A percentile compares a stretch with the other conserved stretches of the same genome.
Conservation (phyloP, 30 jellyfish, hydroid and myxozoan species). For the Chrysaora quinquecirrha region DNA sequence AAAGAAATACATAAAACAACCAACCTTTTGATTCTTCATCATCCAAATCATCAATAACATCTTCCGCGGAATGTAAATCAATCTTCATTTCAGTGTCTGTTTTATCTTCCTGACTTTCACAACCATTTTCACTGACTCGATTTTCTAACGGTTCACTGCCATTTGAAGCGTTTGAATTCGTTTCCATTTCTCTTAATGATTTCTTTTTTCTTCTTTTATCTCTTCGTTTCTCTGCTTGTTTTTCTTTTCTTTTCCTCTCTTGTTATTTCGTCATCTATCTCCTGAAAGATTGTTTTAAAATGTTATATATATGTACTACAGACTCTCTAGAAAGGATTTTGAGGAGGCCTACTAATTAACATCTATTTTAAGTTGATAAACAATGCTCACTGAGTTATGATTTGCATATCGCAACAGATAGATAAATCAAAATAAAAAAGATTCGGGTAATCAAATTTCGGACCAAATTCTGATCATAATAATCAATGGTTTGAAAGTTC, state of each 20-base stretch:
- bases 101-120: conserved; percentile 57
- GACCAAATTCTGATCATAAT: too few species aligned
- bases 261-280: conserved; percentile 90
- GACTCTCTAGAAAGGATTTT: too few species aligned
- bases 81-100: conserved; percentile 67
- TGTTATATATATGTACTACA: too few species aligned
- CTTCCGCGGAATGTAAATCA: conserved; percentile 70
- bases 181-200: conserved; percentile 71
- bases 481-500: too few species aligned
- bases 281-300: too few species aligned
- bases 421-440: too few species aligned
- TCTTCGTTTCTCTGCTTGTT: conserved; percentile 96
- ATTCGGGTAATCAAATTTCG: too few species aligned
- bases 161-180: conserved; percentile 24
- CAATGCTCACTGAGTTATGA: too few species aligned
- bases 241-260: conserved; percentile 97
- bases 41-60: conserved; percentile 84
- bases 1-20: too few species aligned
- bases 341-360: too few species aligned
- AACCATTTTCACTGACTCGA: conserved; percentile 66
- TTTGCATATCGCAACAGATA: too few species aligned
- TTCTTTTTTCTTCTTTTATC: conserved; percentile 86
- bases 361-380: too few species aligned
- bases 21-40: conserved; percentile 94
- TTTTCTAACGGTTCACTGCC: conserved; percentile 80